Evolutionary conservation across 35 echinoderm and acorn worm species (phyloP).

Genomic region (Hemicentrotus pulcherrimus): DNA sequence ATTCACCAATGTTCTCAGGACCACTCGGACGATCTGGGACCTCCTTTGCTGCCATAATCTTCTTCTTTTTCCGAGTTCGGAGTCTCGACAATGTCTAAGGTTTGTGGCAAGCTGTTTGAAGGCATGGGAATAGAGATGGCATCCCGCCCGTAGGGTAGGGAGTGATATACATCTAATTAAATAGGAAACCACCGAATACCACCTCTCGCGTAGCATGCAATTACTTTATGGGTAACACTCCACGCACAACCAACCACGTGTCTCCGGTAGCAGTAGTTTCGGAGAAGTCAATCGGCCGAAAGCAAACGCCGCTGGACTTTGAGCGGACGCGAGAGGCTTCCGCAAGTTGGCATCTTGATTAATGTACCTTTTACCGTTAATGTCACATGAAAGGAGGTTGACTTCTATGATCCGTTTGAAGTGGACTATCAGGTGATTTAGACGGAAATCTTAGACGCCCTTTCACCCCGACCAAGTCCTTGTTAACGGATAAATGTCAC

Average conservation of each 20-base stretch:
- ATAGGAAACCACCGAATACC: background rate
- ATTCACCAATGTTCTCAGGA: too few species aligned
- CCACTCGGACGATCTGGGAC: background rate
- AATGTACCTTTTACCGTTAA: constrained; percentile 13
- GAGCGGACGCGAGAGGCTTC: background rate
- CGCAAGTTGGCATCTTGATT: background rate
- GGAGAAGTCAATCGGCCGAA: background rate
- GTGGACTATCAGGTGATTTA: constrained; percentile 1
- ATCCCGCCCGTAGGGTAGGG: background rate
- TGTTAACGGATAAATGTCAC: background rate
- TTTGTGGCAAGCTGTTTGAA: background rate
- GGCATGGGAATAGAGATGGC: background rate
- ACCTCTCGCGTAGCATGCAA: background rate
- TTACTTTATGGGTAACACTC: background rate
- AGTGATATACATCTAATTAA: background rate
- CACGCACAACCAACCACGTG: background rate
- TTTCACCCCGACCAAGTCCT: background rate
- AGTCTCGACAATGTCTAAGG: background rate
- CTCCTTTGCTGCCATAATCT: background rate
- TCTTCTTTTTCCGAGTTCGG: background rate
- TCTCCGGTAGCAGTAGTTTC: background rate
- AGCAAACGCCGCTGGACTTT: background rate
- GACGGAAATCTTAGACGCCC: background rate
- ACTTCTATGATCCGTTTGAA: background rate
- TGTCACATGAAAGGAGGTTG: background rate